Evolutionary conservation across 2,797 vertebrate genomes (phyloP).

Genomic region (Enteromius thamalakanensis): DNA sequence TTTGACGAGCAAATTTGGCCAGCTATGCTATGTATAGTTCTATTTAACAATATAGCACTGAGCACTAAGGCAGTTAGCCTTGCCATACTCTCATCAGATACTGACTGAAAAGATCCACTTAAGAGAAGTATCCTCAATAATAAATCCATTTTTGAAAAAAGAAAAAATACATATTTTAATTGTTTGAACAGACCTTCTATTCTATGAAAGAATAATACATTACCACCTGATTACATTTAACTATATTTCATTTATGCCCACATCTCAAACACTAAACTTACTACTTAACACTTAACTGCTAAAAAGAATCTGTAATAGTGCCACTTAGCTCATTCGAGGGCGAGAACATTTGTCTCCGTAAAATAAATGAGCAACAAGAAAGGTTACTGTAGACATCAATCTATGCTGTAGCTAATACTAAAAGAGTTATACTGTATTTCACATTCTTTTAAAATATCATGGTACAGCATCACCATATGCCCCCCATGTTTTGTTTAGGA

Average conservation of each 20-base stretch:
- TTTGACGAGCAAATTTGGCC: not conserved
- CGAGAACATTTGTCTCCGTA: slow-evolving; percentile 8
- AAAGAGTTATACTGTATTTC: not conserved
- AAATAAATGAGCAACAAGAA: slow-evolving; percentile 17
- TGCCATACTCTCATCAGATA: slow-evolving; percentile 5
- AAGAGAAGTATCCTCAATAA: not conserved
- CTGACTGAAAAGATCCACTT: slow-evolving; percentile 17
- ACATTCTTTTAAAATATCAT: not conserved
- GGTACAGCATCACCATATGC: not conserved
- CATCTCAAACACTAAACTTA: not conserved
- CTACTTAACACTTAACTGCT: not conserved
- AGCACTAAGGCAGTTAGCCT: slow-evolving; percentile 6
- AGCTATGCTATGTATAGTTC: not conserved
- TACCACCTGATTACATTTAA: not conserved
- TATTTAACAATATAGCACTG: not conserved
- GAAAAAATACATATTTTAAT: not conserved
- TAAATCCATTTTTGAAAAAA: not conserved
- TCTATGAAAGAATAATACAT: not conserved
- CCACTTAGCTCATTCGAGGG: not conserved
- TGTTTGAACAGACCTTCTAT: not conserved
- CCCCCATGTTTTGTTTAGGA: slow-evolving; percentile 12
- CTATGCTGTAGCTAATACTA: not conserved
- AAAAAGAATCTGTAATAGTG: not conserved
- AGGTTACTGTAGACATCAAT: not conserved
- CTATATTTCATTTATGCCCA: slow-evolving; percentile 9